Conservation (phyloP, 2,888 invertebrate species). For the Philereme transversata region DNA sequence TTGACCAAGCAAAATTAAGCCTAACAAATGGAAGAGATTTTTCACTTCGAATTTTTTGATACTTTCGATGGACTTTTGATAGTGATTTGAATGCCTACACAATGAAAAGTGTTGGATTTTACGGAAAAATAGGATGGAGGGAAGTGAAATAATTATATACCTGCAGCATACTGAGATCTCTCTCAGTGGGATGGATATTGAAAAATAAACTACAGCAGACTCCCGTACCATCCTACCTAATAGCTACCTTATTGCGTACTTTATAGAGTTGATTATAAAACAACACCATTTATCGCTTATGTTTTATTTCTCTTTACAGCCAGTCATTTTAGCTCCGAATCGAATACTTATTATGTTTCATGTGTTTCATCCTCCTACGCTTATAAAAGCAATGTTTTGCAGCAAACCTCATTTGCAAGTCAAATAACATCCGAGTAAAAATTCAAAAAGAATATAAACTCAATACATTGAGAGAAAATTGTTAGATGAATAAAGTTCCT, state of each 20-base stretch:
- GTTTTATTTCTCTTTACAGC: too few species aligned
- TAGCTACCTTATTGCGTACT: too few species aligned
- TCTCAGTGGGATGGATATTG: too few species aligned
- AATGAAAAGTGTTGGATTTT: background rate
- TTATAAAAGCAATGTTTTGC: conserved; percentile 9
- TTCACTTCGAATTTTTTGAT: conserved; percentile 33
- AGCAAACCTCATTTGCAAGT: conserved; percentile 34
- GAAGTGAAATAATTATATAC: too few species aligned
- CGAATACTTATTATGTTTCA: too few species aligned
- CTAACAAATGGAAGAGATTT: conserved; percentile 35
- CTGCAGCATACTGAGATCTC: too few species aligned
- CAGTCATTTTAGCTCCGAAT: too few species aligned
- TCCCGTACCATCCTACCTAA: too few species aligned
- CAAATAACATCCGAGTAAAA: conserved; percentile 20
- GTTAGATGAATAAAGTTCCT: conserved; percentile 26
- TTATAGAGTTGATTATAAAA: too few species aligned
- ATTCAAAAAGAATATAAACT: conserved; percentile 33
- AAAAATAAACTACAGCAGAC: too few species aligned
- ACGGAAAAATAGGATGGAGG: background rate
- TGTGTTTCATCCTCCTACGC: conserved; percentile 5
- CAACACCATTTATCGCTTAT: too few species aligned
- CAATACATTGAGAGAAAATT: conserved; percentile 33
- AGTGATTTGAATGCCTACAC: background rate
- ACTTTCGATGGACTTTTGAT: conserved; percentile 26
- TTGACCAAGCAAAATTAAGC: background rate